Percentiles rank a stretch among this genome's conserved stretches.
Conservation (phyloP, 2,888 invertebrate species). For the Seira ritae region DNA sequence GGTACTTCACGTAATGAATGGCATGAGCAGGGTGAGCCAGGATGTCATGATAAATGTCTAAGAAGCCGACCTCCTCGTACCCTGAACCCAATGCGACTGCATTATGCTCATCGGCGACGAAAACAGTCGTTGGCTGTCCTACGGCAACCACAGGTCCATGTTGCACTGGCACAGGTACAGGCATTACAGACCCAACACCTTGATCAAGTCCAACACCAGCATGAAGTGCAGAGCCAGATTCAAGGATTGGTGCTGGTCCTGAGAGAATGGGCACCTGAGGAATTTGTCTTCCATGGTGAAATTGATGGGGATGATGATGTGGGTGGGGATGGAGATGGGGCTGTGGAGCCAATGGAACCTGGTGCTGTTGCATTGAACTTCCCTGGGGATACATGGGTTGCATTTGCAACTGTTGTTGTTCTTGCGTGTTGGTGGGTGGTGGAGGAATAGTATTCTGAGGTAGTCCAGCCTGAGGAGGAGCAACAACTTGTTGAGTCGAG, state of each 20-base stretch:
- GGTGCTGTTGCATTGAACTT: neutral
- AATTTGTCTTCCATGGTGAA: neutral
- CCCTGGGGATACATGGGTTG: neutral
- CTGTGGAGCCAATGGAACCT: neutral
- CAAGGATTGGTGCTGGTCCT: slow-evolving; percentile 4
- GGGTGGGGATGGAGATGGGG: too few species aligned
- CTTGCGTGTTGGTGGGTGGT: neutral
- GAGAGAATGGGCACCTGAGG: neutral
- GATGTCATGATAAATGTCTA: slow-evolving; percentile 41
- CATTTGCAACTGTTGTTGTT: slow-evolving; percentile 1
- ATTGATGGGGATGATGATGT: neutral
- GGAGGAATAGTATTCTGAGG: neutral
- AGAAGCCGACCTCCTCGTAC: neutral
- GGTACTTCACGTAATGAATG: neutral
- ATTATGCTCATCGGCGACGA: slow-evolving; percentile 24
- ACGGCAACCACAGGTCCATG: slow-evolving; percentile 25
- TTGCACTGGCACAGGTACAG: neutral
- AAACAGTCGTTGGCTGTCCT: slow-evolving; percentile 37
- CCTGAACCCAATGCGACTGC: slow-evolving; percentile 5
- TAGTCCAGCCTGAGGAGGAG: neutral
- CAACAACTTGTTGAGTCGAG: neutral
- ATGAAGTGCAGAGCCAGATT: neutral
- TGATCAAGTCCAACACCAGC: neutral
- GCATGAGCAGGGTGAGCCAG: slow-evolving; percentile 27
- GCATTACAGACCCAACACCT: slow-evolving; percentile 6